Percentiles rank a stretch among this genome's conserved stretches.
Conservation (phyloP, 35 echinoderm and acorn worm species). For the Heliocidaris erythrogramma region DNA sequence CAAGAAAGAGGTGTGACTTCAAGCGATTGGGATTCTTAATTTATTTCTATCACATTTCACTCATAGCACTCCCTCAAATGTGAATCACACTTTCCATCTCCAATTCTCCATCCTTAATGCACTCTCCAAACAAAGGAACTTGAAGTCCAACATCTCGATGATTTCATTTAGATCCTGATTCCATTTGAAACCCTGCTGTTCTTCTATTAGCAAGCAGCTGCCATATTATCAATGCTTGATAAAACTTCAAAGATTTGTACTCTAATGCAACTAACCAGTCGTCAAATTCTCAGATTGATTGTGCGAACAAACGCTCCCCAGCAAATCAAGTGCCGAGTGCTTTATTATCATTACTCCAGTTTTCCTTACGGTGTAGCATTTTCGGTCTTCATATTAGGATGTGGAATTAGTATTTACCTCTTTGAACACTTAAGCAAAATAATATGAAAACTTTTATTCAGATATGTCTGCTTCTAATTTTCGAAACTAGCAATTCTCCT, state of each 20-base stretch:
- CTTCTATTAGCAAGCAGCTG: not conserved
- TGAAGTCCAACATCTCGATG: not conserved
- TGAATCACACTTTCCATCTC: too few species aligned
- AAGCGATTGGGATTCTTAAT: too few species aligned
- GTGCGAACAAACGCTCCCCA: not conserved
- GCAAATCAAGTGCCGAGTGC: not conserved
- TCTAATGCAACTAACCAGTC: not conserved
- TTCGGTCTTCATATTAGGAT: too few species aligned
- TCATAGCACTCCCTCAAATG: too few species aligned
- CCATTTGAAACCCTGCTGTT: not conserved
- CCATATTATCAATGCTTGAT: not conserved
- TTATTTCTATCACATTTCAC: too few species aligned
- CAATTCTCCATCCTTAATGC: not conserved
- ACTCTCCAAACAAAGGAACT: not conserved
- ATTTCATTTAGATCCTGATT: not conserved
- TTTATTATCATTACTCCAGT: not conserved
- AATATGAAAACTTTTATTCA: too few species aligned
- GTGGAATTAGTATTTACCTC: too few species aligned
- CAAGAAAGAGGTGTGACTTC: too few species aligned
- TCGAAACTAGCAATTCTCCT: too few species aligned
- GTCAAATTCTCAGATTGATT: not conserved
- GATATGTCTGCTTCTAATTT: too few species aligned
- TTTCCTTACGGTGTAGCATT: not conserved
- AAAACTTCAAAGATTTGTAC: not conserved
- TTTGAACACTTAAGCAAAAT: too few species aligned